Conservation (phyloP, 2,888 invertebrate species). For the Ceraclea dissimilis region DNA sequence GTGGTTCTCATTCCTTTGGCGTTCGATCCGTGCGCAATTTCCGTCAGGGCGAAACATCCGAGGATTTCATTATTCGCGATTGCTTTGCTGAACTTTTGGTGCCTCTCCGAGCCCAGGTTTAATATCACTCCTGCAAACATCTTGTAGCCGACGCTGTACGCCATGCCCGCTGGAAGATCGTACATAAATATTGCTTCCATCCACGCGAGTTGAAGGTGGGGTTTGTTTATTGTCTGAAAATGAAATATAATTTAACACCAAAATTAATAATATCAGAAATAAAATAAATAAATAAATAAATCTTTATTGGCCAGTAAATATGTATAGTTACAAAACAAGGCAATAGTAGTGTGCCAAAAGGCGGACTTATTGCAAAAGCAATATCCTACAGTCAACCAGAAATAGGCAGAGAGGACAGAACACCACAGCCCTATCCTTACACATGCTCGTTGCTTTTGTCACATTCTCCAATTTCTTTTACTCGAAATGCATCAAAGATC, state of each 20-base stretch:
- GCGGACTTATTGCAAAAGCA: no score
- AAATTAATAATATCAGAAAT: not conserved
- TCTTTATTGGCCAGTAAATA: no score
- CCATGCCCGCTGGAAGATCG: constrained; percentile 57
- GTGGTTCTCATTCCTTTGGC: constrained; percentile 80
- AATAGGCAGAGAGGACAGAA: no score
- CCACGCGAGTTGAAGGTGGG: constrained; percentile 43
- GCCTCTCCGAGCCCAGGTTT: constrained; percentile 57
- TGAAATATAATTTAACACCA: no score
- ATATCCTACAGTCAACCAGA: no score
- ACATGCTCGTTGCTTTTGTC: no score
- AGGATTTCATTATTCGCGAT: constrained; percentile 36
- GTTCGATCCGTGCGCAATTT: constrained; percentile 87
- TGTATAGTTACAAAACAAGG: no score
- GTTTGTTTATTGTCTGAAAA: constrained; percentile 43
- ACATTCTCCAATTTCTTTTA: no score
- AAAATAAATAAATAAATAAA: no score
- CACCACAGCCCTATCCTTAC: no score
- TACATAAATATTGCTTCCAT: constrained; percentile 51
- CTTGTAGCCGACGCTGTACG: constrained; percentile 56
- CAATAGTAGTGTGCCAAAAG: no score
- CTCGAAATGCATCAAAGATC: no score
- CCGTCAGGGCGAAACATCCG: constrained; percentile 75
- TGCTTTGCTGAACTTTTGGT: constrained; percentile 47
- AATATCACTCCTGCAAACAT: constrained; percentile 59